Evolutionary conservation across 2,797 vertebrate species (phyloP).

Genomic region (Spinus olivaceus): DNA sequence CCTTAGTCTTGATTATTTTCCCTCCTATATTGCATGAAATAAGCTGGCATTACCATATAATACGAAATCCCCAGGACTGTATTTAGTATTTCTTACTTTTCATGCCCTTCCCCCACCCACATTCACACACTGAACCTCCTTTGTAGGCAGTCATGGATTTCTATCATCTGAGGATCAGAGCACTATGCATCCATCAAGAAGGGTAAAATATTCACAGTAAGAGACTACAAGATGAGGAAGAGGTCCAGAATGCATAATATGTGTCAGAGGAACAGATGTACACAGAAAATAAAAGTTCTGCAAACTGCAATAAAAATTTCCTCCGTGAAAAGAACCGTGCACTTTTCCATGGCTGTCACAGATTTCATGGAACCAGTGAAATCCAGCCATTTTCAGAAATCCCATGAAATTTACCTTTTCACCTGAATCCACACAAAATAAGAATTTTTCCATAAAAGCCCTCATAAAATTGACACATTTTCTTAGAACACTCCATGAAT

Average conservation of each 20-base stretch:
- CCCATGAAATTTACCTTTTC: conserved; percentile 73
- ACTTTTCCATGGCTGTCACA: conserved; percentile 64
- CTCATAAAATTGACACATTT: conserved; percentile 70
- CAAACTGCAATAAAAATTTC: conserved; percentile 53
- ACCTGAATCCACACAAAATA: conserved; percentile 73
- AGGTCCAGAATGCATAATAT: conserved; percentile 18
- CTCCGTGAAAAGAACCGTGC: conserved; percentile 20
- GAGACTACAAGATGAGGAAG: conserved; percentile 30
- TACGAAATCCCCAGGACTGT: not conserved
- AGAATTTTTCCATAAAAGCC: conserved; percentile 60
- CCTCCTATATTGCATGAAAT: not conserved
- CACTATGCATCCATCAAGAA: conserved; percentile 4
- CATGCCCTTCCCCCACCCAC: not conserved
- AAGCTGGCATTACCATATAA: conserved; percentile 35
- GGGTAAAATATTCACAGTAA: conserved; percentile 32
- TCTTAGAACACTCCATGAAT: conserved; percentile 71
- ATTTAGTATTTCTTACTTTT: conserved; percentile 34
- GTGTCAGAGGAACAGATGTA: conserved; percentile 26
- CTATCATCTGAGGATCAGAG: conserved; percentile 42
- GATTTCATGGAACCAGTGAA: conserved; percentile 70
- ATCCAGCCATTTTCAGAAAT: conserved; percentile 71
- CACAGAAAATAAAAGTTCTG: conserved; percentile 63
- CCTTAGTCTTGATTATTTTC: not conserved
- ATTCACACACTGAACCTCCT: not conserved
- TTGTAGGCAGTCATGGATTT: conserved; percentile 1